Conservation (phyloP, 2,888 invertebrate species). For the Caenorhabditis drosophilae region DNA sequence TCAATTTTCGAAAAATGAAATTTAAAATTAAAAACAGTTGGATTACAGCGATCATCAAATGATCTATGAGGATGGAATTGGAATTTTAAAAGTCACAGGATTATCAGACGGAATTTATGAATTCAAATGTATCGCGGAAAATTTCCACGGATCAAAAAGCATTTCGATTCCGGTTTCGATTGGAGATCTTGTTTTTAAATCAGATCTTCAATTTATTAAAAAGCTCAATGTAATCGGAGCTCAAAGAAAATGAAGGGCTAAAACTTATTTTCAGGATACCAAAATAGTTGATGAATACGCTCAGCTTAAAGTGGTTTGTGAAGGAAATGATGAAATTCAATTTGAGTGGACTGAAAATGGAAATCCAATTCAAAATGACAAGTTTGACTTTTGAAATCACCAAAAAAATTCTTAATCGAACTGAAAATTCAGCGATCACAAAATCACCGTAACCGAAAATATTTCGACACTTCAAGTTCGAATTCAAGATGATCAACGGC, state of each 20-base stretch:
- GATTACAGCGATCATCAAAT: conserved; percentile 28
- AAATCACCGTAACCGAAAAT: conserved; percentile 8
- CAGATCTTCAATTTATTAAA: conserved; percentile 19
- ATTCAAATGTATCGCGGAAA: conserved; percentile 34
- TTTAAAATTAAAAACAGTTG: too few species aligned
- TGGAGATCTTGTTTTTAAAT: neutral
- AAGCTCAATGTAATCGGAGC: conserved; percentile 16
- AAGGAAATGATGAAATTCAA: conserved; percentile 11
- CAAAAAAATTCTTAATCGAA: too few species aligned
- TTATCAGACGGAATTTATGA: conserved; percentile 18
- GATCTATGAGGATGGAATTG: conserved; percentile 50
- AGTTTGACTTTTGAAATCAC: too few species aligned
- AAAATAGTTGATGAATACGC: conserved; percentile 25
- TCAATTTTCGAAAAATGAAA: too few species aligned
- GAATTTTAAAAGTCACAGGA: conserved; percentile 32
- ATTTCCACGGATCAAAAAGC: conserved; percentile 22
- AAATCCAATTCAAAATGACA: conserved; percentile 7
- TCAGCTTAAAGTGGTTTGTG: conserved; percentile 34
- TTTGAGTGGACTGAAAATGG: conserved; percentile 26
- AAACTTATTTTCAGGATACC: conserved; percentile 14
- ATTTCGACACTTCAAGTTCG: conserved; percentile 20
- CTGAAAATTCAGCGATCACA: too few species aligned
- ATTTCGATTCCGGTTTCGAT: conserved; percentile 15
- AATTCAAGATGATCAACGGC: neutral
- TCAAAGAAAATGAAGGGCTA: neutral